Conservation (phyloP, 2,888 invertebrate species). For the Aspidiotus destructor region DNA sequence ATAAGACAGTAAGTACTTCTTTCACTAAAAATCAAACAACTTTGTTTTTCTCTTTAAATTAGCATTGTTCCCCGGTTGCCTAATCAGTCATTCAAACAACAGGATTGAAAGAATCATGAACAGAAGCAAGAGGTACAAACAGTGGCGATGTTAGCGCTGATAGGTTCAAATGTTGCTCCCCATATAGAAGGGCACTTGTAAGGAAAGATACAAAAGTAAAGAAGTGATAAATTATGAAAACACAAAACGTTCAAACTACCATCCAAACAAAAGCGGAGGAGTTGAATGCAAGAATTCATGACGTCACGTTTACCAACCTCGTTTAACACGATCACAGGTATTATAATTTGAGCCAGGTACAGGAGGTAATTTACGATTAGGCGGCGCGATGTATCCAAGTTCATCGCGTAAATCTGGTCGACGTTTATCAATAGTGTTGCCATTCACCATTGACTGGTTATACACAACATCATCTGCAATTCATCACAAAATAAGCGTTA, state of each 20-base stretch:
- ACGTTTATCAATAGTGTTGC: conserved; percentile 67
- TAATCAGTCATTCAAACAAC: no score
- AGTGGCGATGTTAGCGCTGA: no score
- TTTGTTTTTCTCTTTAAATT: no score
- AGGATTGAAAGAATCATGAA: no score
- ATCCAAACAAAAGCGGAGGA: conserved; percentile 6
- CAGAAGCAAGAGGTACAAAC: no score
- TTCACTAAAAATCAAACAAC: no score
- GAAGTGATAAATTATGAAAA: neutral
- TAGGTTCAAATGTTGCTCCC: no score
- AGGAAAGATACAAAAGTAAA: conserved; percentile 1
- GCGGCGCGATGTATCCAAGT: conserved; percentile 85
- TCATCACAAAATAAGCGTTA: neutral
- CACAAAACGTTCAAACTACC: neutral
- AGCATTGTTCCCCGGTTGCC: no score
- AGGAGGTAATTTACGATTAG: conserved; percentile 82
- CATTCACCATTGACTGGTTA: conserved; percentile 66
- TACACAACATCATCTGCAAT: conserved; percentile 76
- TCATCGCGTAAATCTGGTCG: conserved; percentile 77
- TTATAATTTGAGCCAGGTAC: conserved; percentile 89
- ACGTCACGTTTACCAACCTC: conserved; percentile 57
- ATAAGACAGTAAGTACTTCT: no score
- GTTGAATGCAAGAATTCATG: no score
- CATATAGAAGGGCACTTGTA: neutral
- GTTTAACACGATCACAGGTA: conserved; percentile 85